Evolutionary conservation across 2,797 vertebrate species (phyloP).

Genomic region (Sebastes nivosus): DNA sequence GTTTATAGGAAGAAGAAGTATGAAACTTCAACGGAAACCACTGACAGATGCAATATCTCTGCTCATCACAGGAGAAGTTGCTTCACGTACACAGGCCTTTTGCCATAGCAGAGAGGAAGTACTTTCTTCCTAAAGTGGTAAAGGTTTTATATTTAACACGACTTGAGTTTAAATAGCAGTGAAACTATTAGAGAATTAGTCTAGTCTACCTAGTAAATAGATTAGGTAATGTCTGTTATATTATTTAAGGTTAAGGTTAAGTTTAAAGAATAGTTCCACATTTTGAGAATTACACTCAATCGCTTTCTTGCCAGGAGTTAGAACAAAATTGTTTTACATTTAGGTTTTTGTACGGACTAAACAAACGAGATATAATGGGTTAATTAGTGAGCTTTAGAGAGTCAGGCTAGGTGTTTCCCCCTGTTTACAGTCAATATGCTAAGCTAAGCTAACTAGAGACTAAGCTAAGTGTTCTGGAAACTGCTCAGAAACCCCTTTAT

Average conservation of each 20-base stretch:
- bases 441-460: too few species aligned
- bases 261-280: background rate
- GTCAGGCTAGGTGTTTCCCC: too few species aligned
- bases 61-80: background rate
- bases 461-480: too few species aligned
- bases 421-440: too few species aligned
- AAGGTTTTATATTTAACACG: background rate
- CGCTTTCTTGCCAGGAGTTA: too few species aligned
- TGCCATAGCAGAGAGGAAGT: slow-evolving; percentile 23
- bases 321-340: background rate
- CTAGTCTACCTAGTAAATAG: background rate
- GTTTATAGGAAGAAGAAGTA: background rate
- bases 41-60: slow-evolving; percentile 14
- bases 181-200: background rate
- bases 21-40: slow-evolving; percentile 46
- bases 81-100: background rate
- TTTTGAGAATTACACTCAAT: background rate
- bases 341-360: background rate
- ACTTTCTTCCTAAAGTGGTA: background rate
- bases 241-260: background rate
- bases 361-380: too few species aligned
- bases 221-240: background rate
- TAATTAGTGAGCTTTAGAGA: too few species aligned
- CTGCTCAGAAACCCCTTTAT: too few species aligned
- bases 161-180: background rate